Evolutionary conservation across 2,113 vertebrate species (phyloP), one percentile per base, ranked within the genome.

Genomic region (Zosterops borbonicus): DNA sequence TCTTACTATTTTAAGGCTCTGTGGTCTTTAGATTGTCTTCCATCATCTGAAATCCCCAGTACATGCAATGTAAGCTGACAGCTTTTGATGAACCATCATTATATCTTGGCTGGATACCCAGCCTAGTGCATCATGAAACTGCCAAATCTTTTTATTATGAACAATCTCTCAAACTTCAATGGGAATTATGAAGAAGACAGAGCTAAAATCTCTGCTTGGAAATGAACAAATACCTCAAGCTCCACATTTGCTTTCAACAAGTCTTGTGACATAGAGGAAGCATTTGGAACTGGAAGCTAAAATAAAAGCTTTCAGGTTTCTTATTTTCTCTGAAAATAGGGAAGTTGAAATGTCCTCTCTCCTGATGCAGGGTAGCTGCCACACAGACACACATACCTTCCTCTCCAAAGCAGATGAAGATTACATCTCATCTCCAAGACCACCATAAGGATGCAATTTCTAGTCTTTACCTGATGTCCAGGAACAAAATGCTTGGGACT

Each of bases 11-110:
- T 87, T 60, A 89, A 85, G 71, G 29, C 47, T 63, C 17, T 55
- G 2, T 59, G 42, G 59, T 92, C 71, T 94, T 88, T 75, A 77
- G 46, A 80, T 37, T 88, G 27, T 67, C 75, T 70, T 86, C 63
- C 42, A 87, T 37, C 74, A 92, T 84, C 85, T 83, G 75, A 77
- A 95, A 90, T 85, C 20, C 53, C 11, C 71, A 67, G 47, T 31
- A 87, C 29, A 63, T 11, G 41, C 87, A 67, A 94, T 81, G 44
- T 27, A 95, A 91, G 15, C 39, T 93, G 93, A 95, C 94, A 93
- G 92, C 35, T 93, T 64, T 74, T 95, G 94, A 95, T 90, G 93
- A 93, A 90, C 90, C 94, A 93, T 94, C 96, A 96, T 96, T 96
- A 94, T 50, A 86, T 95, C 92, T 95, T 95, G 91, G 93, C 87